Evolutionary conservation across 1,140 invertebrate genomes (phyloP), one percentile per base, ranked within the genome.

Genomic region (Megathymus violae): DNA sequence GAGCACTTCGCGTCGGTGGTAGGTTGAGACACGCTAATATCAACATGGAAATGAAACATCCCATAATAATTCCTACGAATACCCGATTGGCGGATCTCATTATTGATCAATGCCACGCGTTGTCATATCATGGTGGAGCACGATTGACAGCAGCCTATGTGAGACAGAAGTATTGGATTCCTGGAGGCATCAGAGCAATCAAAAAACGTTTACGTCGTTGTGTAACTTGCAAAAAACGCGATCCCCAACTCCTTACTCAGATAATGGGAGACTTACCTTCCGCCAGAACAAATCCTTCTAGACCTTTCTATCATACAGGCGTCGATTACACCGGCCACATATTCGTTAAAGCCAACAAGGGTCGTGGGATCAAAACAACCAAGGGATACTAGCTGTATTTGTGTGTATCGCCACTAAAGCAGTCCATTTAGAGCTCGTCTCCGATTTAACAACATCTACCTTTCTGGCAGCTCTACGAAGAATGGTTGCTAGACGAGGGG

Each of bases 361-460:
- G 74, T 4, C 16, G 79, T 27, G 59, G 69, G 0, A 63, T 47
- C 1, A 71, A 76, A 46, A 65, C 64, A 10, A 56, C 36, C 4
- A 90, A 91, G 31, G 67, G 77, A 0, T 91, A 79, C 52, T 88
- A 4, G 79, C 68, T 0, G 4, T 93, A 4, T 89, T 89, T 38
- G 87, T 85, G 0, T 91, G 85, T 47, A 64, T 69, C 66, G 74
- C 40, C 51, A 84, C 78, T 0, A 78, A 89, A 58, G 91, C 89
- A 0, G 73, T 92, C 0, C 91, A 93, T 64, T 16, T 92, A 4
- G 90, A 92, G 60, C 25, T 88, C 0, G 82, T 80, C 0, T 74
- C 76, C 9, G 78, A 72, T 13, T 41, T 92, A 4, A 63, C 68
- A 15, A 87, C 82, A 7, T 70, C 85, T 13, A 67, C 72, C 6